Evolutionary conservation across 2,113 vertebrate genomes (phyloP), one percentile per base, ranked within the genome.

Genomic region (human): DNA sequence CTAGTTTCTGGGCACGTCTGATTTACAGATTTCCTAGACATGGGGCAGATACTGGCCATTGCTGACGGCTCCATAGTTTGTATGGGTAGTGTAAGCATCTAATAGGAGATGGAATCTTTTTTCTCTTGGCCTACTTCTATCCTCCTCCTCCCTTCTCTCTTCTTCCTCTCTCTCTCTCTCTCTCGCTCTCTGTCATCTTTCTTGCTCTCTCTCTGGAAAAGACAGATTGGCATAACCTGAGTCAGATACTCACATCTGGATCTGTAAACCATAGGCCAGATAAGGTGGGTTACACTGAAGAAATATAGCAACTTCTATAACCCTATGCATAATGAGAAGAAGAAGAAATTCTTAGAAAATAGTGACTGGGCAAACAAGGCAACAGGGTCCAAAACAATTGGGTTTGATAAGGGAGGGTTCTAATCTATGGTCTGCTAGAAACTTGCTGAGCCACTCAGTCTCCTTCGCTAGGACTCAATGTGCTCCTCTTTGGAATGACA

Each of bases 281-380:
- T 43, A 6, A 57, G 57, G 10, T 11, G 59, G 50, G 25, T 70
- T 78, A 43, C n/a, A 43, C 35, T 43, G 61, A 27, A 79, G n/a
- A 35, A 57, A 8, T 16, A 48, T 5, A 55, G 25, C 55, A 66
- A 43, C 16, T 55, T 78, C 64, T 66, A 17, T 2, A 93, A 43
- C 11, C n/a, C 64, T 50, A 55, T 14, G 16, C 32, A 35, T 22
- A 57, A 85, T 9, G 35, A n/a, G 32, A 48, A 23, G 40, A 52
- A 89, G 55, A 52, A 89, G 55, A 94, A 40, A 66, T 78, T 66
- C 48, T 48, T 86, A 50, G 73, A 59, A 68, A 57, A 52, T n/a
- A 76, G 72, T 72, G 55, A 30, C 35, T 6, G 25, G 20, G 14
- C 8, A 43, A 85, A 66, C 10, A 66, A 73, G 45, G 8, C 25